Conservation (phyloP, 1,140 invertebrate genomes). For the Ostrea edulis region DNA sequence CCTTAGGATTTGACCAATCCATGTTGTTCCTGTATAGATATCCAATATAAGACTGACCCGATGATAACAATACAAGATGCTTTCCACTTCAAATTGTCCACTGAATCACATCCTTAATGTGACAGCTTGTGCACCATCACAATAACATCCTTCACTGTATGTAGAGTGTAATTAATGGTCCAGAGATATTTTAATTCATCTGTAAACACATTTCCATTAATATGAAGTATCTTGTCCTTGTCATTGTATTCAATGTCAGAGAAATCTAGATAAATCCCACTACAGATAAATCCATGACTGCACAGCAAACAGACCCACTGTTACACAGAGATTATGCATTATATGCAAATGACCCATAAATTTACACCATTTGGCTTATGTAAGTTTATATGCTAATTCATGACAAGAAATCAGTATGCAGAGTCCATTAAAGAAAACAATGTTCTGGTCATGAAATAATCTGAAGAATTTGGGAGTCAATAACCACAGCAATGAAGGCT, state of each 20-base stretch:
- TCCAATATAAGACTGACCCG: not conserved
- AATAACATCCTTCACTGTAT: constrained; percentile 14
- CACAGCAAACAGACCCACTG: not conserved
- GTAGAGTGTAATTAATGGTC: not conserved
- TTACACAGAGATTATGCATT: constrained; percentile 30
- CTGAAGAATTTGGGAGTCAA: not conserved
- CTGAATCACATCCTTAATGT: not conserved
- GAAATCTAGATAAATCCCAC: constrained; percentile 1
- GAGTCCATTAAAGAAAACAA: not conserved
- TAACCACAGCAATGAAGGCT: not conserved
- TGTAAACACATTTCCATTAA: not conserved
- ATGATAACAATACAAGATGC: not conserved
- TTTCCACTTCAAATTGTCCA: not conserved
- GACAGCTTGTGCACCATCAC: not conserved
- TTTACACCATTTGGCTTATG: constrained; percentile 16
- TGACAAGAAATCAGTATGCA: not conserved
- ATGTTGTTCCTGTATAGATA: not conserved
- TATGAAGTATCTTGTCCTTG: constrained; percentile 10
- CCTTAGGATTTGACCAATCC: constrained; percentile 28
- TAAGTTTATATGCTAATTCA: constrained; percentile 14
- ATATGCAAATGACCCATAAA: constrained; percentile 33
- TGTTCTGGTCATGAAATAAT: constrained; percentile 14
- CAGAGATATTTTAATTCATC: not conserved
- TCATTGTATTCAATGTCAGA: not conserved
- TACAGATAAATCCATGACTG: not conserved